Evolutionary conservation across 2,888 invertebrate species (phyloP).

Genomic region (Drosophila acutilabella): DNA sequence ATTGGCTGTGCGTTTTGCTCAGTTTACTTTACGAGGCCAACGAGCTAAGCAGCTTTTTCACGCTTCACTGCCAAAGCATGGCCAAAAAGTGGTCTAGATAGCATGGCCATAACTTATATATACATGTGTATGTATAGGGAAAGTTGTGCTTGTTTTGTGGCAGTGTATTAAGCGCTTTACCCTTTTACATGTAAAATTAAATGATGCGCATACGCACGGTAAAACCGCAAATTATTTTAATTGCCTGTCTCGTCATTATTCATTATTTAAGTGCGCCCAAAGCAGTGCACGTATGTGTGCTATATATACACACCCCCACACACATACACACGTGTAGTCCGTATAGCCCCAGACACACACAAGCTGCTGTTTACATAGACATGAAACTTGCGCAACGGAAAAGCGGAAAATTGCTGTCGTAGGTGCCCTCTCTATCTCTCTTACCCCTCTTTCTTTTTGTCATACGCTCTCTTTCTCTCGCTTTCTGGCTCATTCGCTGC

Average conservation of each 20-base stretch:
- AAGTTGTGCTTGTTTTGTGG: slow-evolving; percentile 34
- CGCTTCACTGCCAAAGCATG: slow-evolving; percentile 23
- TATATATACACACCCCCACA: slow-evolving; percentile 32
- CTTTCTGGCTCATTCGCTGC: background rate
- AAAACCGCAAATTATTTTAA: slow-evolving; percentile 84
- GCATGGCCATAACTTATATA: background rate
- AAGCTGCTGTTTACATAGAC: slow-evolving; percentile 81
- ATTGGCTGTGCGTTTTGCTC: slow-evolving; percentile 40
- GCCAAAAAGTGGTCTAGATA: slow-evolving; percentile 41
- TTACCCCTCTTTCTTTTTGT: slow-evolving; percentile 9
- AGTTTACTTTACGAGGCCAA: slow-evolving; percentile 37
- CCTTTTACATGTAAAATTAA: slow-evolving; percentile 81
- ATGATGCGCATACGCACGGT: slow-evolving; percentile 84
- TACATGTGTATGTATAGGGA: background rate
- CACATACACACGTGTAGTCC: slow-evolving; percentile 34
- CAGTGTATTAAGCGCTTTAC: slow-evolving; percentile 78
- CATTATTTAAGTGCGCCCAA: slow-evolving; percentile 82
- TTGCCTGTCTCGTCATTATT: slow-evolving; percentile 84
- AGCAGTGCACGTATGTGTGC: slow-evolving; percentile 52
- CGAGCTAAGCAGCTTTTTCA: slow-evolving; percentile 38
- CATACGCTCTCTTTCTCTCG: slow-evolving; percentile 3
- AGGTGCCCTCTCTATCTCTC: slow-evolving; percentile 1
- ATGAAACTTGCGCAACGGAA: slow-evolving; percentile 70
- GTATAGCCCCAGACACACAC: slow-evolving; percentile 58
- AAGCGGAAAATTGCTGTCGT: slow-evolving; percentile 68